Evolutionary conservation across 2,113 vertebrate species (phyloP).

Genomic region (Phycodurus eques): DNA sequence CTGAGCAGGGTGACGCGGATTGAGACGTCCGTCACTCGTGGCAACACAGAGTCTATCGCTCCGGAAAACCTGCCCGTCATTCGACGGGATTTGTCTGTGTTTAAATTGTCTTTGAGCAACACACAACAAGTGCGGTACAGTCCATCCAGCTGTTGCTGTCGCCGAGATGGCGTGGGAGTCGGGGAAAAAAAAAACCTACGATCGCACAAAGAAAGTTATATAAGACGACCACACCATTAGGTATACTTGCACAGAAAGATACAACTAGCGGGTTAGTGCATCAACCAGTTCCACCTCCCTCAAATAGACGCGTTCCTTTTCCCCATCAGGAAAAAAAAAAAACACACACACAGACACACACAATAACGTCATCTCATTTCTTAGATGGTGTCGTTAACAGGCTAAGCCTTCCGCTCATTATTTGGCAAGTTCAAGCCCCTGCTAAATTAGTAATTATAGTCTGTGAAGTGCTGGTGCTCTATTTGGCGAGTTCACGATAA

Average conservation of each 20-base stretch:
- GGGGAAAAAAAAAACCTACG: neutral
- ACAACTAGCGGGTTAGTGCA: neutral
- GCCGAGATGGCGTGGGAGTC: constrained; percentile 2
- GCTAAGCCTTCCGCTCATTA: too few species aligned
- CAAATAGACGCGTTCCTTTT: neutral
- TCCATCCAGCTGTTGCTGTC: constrained; percentile 13
- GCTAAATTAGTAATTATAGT: neutral
- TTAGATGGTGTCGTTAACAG: neutral
- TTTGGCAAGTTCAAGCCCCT: neutral
- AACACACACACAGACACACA: neutral
- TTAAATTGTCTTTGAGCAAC: constrained; percentile 22
- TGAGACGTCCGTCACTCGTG: constrained; percentile 4
- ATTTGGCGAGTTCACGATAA: too few species aligned
- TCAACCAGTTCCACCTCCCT: neutral
- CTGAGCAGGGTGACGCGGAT: neutral
- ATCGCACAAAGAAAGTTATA: neutral
- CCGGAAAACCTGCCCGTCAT: neutral
- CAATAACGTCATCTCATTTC: neutral
- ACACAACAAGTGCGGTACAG: neutral
- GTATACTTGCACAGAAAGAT: neutral
- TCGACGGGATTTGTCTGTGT: neutral
- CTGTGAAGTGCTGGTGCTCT: too few species aligned
- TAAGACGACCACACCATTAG: neutral
- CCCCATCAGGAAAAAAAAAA: neutral
- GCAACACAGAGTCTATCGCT: constrained; percentile 2